A percentile compares a stretch with the other conserved stretches of the same genome.
These are phyloP conservation scores for Percopsis transmontana DNA, from an alignment of 2,113 vertebrate genomes.

Conservation along the genomic window DNA sequence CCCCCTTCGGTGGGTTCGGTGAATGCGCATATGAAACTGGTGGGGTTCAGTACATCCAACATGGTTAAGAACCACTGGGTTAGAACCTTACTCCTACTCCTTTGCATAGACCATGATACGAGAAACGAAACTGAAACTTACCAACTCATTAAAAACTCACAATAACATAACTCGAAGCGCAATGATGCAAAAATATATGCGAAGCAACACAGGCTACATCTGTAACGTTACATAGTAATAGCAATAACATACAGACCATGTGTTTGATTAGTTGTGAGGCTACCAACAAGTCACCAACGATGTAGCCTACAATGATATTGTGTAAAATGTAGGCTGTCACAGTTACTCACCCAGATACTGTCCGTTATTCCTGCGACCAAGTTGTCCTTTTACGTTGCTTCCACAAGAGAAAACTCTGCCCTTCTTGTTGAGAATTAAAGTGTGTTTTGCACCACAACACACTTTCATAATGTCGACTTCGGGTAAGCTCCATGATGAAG, in stretches of 20 bases:
- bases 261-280: too few relatives aligned
- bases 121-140: conserved; percentile 69
- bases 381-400: conserved; percentile 62
- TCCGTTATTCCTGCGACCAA: conserved; percentile 50
- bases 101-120: neutral
- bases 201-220: too few relatives aligned
- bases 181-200: too few relatives aligned
- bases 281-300: neutral
- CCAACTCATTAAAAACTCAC: neutral
- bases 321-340: conserved; percentile 18
- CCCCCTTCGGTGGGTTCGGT: too few relatives aligned
- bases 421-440: conserved; percentile 57
- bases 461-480: conserved; percentile 38
- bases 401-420: conserved; percentile 66
- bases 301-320: neutral
- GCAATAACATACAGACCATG: too few relatives aligned
- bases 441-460: conserved; percentile 65
- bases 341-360: conserved; percentile 35
- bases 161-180: neutral
- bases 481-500: conserved; percentile 34
- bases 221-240: neutral
- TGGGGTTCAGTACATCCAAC: too few relatives aligned
- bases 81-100: neutral
- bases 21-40: too few relatives aligned
- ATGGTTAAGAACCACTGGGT: too few relatives aligned